phyloP scores from a whole-genome alignment of 2,113 vertebrate species.

The zebrafish (Danio rerio) region DNA sequence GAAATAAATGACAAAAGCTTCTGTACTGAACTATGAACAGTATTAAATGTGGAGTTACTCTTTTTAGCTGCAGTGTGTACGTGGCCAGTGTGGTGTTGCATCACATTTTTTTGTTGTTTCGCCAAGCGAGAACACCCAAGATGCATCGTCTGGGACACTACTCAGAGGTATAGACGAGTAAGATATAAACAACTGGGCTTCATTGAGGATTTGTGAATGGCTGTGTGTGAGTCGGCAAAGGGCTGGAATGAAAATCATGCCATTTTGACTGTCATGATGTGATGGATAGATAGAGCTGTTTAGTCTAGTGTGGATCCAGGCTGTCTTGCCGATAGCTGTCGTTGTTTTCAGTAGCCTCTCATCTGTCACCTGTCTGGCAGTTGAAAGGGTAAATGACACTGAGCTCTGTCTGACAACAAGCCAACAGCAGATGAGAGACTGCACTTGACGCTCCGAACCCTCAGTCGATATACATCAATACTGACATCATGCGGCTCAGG shows the following conservation, averaged over 20 bases:
- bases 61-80: background rate
- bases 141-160: background rate
- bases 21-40: background rate
- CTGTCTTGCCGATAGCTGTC: constrained; percentile 28
- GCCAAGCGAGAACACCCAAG: constrained; percentile 35
- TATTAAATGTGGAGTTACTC: background rate
- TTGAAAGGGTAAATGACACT: constrained; percentile 48
- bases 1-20: background rate
- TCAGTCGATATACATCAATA: constrained; percentile 53
- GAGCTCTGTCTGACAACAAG: constrained; percentile 49
- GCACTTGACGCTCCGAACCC: constrained; percentile 19
- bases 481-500: constrained; percentile 38
- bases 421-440: constrained; percentile 51
- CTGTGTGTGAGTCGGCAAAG: constrained; percentile 41
- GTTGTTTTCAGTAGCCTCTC: constrained; percentile 53
- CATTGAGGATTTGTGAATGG: constrained; percentile 44
- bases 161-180: constrained; percentile 30
- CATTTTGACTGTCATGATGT: constrained; percentile 37
- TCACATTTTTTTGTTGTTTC: background rate
- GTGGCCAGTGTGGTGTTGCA: background rate
- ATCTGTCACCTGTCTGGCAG: constrained; percentile 55
- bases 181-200: constrained; percentile 20
- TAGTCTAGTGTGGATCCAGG: constrained; percentile 46
- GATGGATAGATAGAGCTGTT: constrained; percentile 53
- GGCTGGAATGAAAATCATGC: constrained; percentile 34